Conservation (phyloP, 2,888 invertebrate species). For the Melinaea menophilus region DNA sequence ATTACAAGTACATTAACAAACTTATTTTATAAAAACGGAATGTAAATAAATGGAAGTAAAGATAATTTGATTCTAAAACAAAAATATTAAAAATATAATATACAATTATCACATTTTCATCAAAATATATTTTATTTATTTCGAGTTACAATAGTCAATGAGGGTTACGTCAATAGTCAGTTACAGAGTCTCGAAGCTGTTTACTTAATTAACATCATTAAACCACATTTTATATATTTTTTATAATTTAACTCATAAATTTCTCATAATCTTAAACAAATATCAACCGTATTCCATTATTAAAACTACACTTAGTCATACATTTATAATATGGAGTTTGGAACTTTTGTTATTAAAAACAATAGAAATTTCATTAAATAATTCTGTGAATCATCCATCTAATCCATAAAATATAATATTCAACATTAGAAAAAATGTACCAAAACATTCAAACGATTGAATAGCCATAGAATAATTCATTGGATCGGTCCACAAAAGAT, state of each 20-base stretch:
- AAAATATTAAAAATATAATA: not conserved
- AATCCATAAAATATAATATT: not conserved
- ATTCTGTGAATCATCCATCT: not conserved
- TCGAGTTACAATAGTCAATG: no score
- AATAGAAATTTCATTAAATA: not conserved
- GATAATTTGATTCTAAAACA: no score
- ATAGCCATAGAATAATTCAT: not conserved
- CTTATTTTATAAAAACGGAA: not conserved
- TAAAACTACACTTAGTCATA: constrained; percentile 20
- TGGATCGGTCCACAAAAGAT: constrained; percentile 27
- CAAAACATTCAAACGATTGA: not conserved
- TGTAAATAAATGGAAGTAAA: not conserved
- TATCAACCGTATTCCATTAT: constrained; percentile 16
- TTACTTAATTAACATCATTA: no score
- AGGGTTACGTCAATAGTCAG: no score
- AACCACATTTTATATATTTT: not conserved
- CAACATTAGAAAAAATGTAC: constrained; percentile 4
- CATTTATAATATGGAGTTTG: constrained; percentile 17
- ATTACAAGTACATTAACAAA: not conserved
- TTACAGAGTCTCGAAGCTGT: not conserved
- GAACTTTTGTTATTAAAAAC: constrained; percentile 16
- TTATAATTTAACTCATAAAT: not conserved
- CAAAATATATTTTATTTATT: no score
- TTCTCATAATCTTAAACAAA: constrained; percentile 9
- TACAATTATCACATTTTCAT: constrained; percentile 6